Evolutionary conservation across 2,888 invertebrate genomes (phyloP).

Genomic region (Lithophane semibrunnea): DNA sequence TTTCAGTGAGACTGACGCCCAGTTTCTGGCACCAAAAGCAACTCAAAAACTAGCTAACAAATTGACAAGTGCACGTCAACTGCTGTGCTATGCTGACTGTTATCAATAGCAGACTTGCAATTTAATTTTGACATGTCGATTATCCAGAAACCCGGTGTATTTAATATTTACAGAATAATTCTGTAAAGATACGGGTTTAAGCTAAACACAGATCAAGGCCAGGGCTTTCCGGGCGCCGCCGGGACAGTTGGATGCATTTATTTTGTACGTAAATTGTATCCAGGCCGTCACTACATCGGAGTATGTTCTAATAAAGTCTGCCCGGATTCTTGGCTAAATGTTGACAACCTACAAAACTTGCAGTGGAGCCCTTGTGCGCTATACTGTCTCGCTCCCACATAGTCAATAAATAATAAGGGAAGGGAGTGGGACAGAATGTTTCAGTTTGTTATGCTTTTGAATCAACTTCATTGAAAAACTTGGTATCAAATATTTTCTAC

Average conservation of each 20-base stretch:
- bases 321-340: neutral
- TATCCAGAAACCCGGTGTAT: neutral
- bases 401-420: neutral
- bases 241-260: neutral
- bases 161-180: neutral
- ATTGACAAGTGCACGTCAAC: neutral
- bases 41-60: neutral
- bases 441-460: conserved; percentile 7
- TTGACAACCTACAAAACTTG: conserved; percentile 19
- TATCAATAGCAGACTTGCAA: neutral
- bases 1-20: neutral
- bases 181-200: neutral
- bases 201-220: neutral
- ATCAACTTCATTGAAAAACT: conserved; percentile 8
- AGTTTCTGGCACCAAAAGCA: neutral
- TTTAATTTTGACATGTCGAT: neutral
- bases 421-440: neutral
- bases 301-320: neutral
- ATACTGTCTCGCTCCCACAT: neutral
- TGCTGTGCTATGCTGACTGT: neutral
- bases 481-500: neutral
- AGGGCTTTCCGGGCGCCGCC: neutral
- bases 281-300: neutral
- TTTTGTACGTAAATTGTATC: neutral
- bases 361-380: neutral